Evolutionary conservation across 1,140 invertebrate species (phyloP).

Genomic region (Scaptomyza pallida): DNA sequence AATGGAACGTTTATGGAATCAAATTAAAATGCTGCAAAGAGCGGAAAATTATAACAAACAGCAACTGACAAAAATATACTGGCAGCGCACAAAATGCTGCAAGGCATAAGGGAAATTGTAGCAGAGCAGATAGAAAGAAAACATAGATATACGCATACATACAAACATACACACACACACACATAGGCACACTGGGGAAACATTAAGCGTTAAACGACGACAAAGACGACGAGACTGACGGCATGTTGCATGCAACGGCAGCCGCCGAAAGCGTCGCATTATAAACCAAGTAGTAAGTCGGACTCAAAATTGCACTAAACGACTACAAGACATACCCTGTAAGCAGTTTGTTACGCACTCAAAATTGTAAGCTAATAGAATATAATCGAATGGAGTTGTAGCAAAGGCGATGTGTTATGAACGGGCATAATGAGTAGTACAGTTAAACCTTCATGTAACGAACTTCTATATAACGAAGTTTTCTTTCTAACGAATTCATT

Average conservation of each 20-base stretch:
- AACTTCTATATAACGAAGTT: too few species aligned
- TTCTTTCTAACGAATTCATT: too few species aligned
- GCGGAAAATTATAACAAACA: slow-evolving; percentile 79
- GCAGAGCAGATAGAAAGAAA: slow-evolving; percentile 74
- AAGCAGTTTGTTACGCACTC: too few species aligned
- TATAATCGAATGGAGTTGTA: too few species aligned
- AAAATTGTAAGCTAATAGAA: too few species aligned
- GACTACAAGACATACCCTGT: slow-evolving; percentile 5
- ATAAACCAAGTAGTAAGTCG: slow-evolving; percentile 53
- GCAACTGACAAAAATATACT: slow-evolving; percentile 37
- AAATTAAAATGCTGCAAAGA: slow-evolving; percentile 78
- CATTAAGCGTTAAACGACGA: slow-evolving; percentile 49
- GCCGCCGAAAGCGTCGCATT: slow-evolving; percentile 58
- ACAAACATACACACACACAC: slow-evolving; percentile 32
- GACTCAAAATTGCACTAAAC: not conserved
- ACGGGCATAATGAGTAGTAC: too few species aligned
- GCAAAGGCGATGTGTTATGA: too few species aligned
- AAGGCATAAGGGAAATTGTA: slow-evolving; percentile 75
- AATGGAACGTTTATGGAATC: slow-evolving; percentile 54
- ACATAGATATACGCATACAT: slow-evolving; percentile 46
- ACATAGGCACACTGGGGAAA: slow-evolving; percentile 40
- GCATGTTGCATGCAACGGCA: slow-evolving; percentile 33
- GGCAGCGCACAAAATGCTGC: slow-evolving; percentile 45
- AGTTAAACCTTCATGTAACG: too few species aligned
- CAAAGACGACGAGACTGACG: slow-evolving; percentile 27